These are phyloP conservation scores for Oxyura jamaicensis DNA, from an alignment of 2,113 vertebrate genomes.

Conservation along the genomic window DNA sequence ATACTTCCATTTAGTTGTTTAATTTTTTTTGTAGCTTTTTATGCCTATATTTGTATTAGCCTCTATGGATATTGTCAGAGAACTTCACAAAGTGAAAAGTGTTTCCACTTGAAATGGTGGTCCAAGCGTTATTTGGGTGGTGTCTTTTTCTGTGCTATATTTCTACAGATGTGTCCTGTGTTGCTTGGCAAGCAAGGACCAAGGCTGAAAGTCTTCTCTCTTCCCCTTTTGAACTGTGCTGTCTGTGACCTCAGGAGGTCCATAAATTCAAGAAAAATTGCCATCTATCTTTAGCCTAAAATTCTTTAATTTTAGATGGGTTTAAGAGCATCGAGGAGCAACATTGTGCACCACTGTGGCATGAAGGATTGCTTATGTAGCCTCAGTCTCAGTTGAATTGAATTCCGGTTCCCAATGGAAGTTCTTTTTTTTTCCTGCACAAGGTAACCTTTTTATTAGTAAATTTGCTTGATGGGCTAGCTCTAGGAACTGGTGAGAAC, in stretches of 20 bases:
- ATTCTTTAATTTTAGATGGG: not conserved
- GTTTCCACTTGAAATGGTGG: not conserved
- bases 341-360: not conserved
- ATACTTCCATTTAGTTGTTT: not conserved
- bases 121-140: not conserved
- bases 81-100: not conserved
- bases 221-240: not conserved
- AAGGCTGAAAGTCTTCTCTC: not conserved
- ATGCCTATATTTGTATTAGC: not conserved
- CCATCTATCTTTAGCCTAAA: not conserved
- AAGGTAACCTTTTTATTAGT: not conserved
- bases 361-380: not conserved
- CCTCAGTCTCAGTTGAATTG: not conserved
- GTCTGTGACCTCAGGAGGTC: not conserved
- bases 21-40: not conserved
- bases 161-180: not conserved
- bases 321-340: not conserved
- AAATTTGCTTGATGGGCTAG: not conserved
- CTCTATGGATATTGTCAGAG: not conserved
- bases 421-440: not conserved
- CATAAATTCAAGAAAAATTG: not conserved
- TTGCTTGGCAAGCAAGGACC: not conserved
- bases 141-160: not conserved
- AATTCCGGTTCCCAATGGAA: not conserved
- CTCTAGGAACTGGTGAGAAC: not conserved